Conservation (phyloP, 2,797 vertebrate species). For the Halcyon badia region DNA sequence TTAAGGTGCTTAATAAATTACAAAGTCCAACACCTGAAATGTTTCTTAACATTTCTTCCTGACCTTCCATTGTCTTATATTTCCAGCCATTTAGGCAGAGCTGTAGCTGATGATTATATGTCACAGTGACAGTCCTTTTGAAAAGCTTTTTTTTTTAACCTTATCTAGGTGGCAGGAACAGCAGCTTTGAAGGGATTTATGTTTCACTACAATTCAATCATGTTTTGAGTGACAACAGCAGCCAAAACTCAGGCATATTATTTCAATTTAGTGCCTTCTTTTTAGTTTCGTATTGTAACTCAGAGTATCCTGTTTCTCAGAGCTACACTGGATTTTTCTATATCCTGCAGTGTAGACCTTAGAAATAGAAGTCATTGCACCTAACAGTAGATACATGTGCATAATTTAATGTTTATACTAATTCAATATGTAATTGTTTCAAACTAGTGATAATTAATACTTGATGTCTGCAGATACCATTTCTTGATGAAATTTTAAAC, state of each 20-base stretch:
- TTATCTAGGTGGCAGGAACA: neutral
- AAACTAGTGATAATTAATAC: neutral
- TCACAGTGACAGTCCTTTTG: neutral
- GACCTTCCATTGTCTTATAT: neutral
- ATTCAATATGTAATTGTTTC: neutral
- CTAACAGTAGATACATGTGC: neutral
- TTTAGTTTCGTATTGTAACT: neutral
- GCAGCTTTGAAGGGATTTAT: slow-evolving; percentile 3
- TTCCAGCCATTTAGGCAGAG: neutral
- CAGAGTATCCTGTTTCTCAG: neutral
- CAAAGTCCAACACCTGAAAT: neutral
- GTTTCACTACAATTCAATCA: neutral
- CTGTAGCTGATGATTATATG: neutral
- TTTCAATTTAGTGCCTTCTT: neutral
- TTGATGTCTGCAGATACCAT: neutral
- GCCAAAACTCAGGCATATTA: neutral
- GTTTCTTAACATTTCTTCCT: neutral
- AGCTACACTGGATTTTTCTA: neutral
- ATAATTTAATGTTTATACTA: neutral
- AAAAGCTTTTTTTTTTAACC: neutral
- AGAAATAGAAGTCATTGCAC: neutral
- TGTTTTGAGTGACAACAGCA: neutral
- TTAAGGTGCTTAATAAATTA: neutral
- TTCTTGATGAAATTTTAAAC: neutral
- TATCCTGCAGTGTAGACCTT: neutral